Evolutionary conservation across 1,140 invertebrate genomes (phyloP).

Genomic region (Drosophila varians): DNA sequence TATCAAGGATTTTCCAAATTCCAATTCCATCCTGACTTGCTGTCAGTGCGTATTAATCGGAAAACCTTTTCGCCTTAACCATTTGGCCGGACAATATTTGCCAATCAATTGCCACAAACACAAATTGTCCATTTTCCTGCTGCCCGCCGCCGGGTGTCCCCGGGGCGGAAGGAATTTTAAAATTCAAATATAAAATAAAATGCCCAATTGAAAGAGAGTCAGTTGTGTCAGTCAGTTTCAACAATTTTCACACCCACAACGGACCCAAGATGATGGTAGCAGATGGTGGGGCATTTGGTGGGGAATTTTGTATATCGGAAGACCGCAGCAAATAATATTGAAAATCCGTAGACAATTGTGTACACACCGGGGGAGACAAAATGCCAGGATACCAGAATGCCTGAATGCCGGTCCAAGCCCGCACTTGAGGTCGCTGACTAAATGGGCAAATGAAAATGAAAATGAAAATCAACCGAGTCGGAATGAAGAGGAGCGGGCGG

Average conservation of each 20-base stretch:
- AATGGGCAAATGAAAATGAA: conserved; percentile 56
- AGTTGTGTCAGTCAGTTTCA: conserved; percentile 42
- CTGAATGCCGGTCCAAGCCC: conserved; percentile 45
- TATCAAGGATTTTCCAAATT: not conserved
- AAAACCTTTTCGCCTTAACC: conserved; percentile 66
- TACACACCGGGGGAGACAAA: conserved; percentile 50
- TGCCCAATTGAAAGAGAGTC: conserved; percentile 72
- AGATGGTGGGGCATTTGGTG: conserved; percentile 22
- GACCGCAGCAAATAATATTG: conserved; percentile 80
- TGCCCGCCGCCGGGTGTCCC: conserved; percentile 51
- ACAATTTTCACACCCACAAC: conserved; percentile 57
- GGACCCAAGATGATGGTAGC: conserved; percentile 60
- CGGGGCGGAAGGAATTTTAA: conserved; percentile 82
- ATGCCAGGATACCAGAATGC: conserved; percentile 35
- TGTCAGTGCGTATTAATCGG: conserved; percentile 76
- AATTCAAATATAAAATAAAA: conserved; percentile 83
- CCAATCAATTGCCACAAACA: conserved; percentile 83
- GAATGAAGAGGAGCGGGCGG: conserved; percentile 44
- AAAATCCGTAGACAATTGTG: conserved; percentile 80
- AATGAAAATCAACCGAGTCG: conserved; percentile 75
- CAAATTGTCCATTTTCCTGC: conserved; percentile 83
- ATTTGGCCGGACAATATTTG: conserved; percentile 79
- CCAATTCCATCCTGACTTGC: conserved; percentile 39
- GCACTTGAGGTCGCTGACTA: conserved; percentile 71
- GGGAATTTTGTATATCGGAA: conserved; percentile 45